Evolutionary conservation across 2,113 vertebrate genomes (phyloP), one percentile per base, ranked within the genome.

Genomic region (Eptesicus fuscus): DNA sequence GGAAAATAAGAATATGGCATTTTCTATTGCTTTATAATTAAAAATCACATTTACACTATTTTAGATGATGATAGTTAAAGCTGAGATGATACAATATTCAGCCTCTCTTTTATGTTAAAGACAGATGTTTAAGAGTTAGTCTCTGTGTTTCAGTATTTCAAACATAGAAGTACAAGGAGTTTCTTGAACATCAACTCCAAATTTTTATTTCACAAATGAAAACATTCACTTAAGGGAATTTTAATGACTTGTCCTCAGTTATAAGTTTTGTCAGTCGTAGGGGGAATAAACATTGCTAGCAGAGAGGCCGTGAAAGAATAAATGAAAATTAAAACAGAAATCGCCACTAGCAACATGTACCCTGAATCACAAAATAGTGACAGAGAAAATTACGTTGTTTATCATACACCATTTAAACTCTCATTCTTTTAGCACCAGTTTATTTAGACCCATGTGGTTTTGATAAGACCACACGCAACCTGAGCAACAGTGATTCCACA

Each of bases 311-410:
- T 65, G 51, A 56, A 85, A 85, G 42, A 79, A 83, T 73, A 83
- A 86, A 63, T 49, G 25, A 84, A 49, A 84, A 92, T 7, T 94
- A 37, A 79, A 88, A 83, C 25, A 74, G 30, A 90, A 89, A 94
- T 12, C 13, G 35, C 51, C 79, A 83, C 20, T 77, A 70, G 18
- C 22, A 91, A 79, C 30, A 1, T 74, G 20, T 83, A 59, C 35
- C 51, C 30, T 63, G 40, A 88, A 51, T 91, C 74, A 83, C 4
- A 71, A 74, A 44, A 51, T 12, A 76, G n/a, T 28, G 1, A 18
- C 17, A 73, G 59, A 79, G 18, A 69, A 80, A 90, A 44, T 51
- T 32, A 84, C 14, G 9, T 56, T 13, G 35, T 67, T 90, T 84
- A 67, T 80, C 61, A 85, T n/a, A 28, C 22, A 71, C 7, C 2